A percentile compares a stretch with the other conserved stretches of the same genome.
Evolutionary conservation across 2,113 vertebrate species (phyloP).

Genomic region (Dromiciops gliroides): DNA sequence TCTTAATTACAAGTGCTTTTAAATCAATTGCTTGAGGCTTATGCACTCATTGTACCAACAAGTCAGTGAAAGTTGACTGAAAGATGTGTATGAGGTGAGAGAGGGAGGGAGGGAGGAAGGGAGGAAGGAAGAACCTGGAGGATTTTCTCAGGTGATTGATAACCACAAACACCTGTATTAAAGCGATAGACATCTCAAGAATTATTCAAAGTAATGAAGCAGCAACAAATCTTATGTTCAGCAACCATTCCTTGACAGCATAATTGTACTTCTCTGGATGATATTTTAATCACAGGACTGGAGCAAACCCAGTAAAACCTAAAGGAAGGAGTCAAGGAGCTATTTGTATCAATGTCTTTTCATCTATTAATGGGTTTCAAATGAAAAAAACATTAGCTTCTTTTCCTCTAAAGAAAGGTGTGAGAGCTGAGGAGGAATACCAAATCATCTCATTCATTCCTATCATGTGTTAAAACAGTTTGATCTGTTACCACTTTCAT

Average conservation of each 20-base stretch:
- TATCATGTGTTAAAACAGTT: conserved; percentile 29
- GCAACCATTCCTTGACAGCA: conserved; percentile 76
- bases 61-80: conserved; percentile 67
- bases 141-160: conserved; percentile 80
- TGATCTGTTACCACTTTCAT: conserved; percentile 2
- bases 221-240: conserved; percentile 77
- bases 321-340: conserved; percentile 15
- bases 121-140: conserved; percentile 62
- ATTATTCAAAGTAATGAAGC: conserved; percentile 75
- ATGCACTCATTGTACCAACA: conserved; percentile 77
- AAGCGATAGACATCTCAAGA: conserved; percentile 82
- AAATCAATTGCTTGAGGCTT: conserved; percentile 77
- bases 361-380: background rate
- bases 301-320: conserved; percentile 53
- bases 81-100: background rate
- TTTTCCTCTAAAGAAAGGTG: conserved; percentile 10
- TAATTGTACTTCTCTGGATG: conserved; percentile 74
- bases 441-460: conserved; percentile 21
- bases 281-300: conserved; percentile 76
- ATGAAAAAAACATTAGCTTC: background rate
- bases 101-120: conserved; percentile 42
- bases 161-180: conserved; percentile 86
- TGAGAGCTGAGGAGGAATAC: background rate
- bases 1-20: conserved; percentile 79
- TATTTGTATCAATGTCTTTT: conserved; percentile 12